Evolutionary conservation across 2,113 vertebrate genomes (phyloP).

Genomic region (Crotalus tigris): DNA sequence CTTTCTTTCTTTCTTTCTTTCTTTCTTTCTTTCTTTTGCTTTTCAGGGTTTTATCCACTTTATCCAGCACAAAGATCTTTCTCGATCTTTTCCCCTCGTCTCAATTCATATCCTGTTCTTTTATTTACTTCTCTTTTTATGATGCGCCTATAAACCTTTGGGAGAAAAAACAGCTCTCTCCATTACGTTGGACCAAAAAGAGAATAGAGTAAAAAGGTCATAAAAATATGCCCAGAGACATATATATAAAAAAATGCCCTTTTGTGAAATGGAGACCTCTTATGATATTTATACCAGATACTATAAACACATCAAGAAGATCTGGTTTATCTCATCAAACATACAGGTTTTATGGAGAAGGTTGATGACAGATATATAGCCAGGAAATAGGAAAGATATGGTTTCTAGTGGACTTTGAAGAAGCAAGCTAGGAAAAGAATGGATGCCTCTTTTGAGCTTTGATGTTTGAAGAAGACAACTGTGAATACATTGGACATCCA

Average conservation of each 20-base stretch:
- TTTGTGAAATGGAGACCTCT: neutral
- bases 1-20: neutral
- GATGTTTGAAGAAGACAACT: neutral
- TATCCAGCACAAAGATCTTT: neutral
- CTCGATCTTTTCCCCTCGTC: neutral
- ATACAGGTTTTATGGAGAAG: neutral
- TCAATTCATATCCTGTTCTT: neutral
- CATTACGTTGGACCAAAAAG: neutral
- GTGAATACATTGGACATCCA: neutral
- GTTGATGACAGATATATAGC: neutral
- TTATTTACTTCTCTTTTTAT: neutral
- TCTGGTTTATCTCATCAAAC: neutral
- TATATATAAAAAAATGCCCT: neutral
- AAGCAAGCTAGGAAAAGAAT: neutral
- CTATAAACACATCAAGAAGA: neutral
- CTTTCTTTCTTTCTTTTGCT: neutral
- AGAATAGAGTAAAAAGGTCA: neutral
- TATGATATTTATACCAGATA: too few relatives aligned
- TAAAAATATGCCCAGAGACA: neutral
- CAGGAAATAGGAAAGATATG: neutral
- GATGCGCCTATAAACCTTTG: neutral
- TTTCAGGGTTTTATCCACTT: neutral
- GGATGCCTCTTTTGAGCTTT: neutral
- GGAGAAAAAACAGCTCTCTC: neutral
- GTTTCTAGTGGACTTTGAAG: neutral